Base-by-base conservation (phyloP, 2,113 vertebrate genomes). In the Oreocharis arfaki region DNA sequence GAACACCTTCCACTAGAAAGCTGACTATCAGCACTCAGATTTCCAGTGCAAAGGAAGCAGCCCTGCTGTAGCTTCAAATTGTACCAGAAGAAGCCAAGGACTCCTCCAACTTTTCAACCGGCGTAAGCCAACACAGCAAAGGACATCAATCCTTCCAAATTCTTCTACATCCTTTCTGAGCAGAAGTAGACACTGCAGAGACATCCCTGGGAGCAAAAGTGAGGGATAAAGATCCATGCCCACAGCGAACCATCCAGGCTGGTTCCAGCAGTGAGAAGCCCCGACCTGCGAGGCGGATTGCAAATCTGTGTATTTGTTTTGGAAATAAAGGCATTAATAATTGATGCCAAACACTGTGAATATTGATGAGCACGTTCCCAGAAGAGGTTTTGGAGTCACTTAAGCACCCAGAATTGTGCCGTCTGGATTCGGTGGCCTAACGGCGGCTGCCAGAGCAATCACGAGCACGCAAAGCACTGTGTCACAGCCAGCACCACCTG, bases 291-390 rank as follows among this genome's bases (percentile, higher is more conserved):
- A 49, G 44, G 70, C 7, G 0, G 85, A 44, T 16, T 74, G 88
- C 85, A 86, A 95, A 94, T 95, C 96, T 83, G 67, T 55, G 85
- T 88, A n/a, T 93, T 95, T 94, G 92, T 92, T 96, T 94, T 84
- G 94, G 92, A 96, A 92, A 94, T 80, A 88, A 95, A 90, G 79
- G 55, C 96, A 90, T 88, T 85, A 93, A 93, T 84, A 77, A 91
- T 90, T 93, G 63, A 95, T 86, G 83, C 75, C 85, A 78, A 90
- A 88, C 90, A 57, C 16, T 53, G 8, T 87, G 90, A 90, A 93
- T 97, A 94, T 88, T 88, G 94, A 95, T 77, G 88, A 93, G 55
- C 55, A 39, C 8, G 0, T 56, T 93, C 50, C 11, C 57, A 37
- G 85, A 61, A 52, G 82, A 90, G 88, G 63, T 93, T 97, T 85